Evolutionary conservation across 1,140 invertebrate species (phyloP), one percentile per base, ranked within the genome.

Genomic region (Prorops nasuta): DNA sequence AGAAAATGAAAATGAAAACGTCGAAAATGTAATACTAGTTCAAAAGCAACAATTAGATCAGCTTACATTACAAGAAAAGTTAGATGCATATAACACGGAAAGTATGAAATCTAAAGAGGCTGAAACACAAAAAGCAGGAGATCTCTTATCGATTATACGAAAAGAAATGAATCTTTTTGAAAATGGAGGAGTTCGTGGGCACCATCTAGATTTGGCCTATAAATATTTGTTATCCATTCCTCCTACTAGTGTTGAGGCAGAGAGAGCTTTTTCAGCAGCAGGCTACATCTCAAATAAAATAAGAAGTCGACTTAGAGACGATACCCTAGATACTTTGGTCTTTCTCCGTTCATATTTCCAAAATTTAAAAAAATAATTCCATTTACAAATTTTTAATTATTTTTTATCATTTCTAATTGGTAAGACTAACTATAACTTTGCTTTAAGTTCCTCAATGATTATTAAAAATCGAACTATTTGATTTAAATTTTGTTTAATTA

Each of bases 231-330:
- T 59, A 15, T 59, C 58, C 14, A 48, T 61, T 28, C 12, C 42
- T 6, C 51, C 60, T 9, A 58, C 63, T 36, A 64, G 51, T 52
- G 51, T 59, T 42, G 63, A 62, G 21, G 53, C 63, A 34, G 56
- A 66, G 50, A 58, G 56, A 49, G 55, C 54, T 2, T 61, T 62
- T 45, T 62, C 56, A 0, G 46, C 55, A 15, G 51, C 55, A 32
- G 58, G 53, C 14, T 61, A 61, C 21, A 28, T 61, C 39, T 47
- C n/a, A n/a, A 48, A 36, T 17, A 16, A 28, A 3, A 3, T 54
- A 16, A 49, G 51, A 19, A 37, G 20, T 16, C 44, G 47, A 10
- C 21, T 58, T 14, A 36, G 18, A 10, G 42, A 55, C 20, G 19
- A 51, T 39, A 58, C n/a, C 4, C 43, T 54, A 42, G 38, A 54